phyloP scores from a whole-genome alignment of 2,113 vertebrate genomes.

The Vimba vimba region DNA sequence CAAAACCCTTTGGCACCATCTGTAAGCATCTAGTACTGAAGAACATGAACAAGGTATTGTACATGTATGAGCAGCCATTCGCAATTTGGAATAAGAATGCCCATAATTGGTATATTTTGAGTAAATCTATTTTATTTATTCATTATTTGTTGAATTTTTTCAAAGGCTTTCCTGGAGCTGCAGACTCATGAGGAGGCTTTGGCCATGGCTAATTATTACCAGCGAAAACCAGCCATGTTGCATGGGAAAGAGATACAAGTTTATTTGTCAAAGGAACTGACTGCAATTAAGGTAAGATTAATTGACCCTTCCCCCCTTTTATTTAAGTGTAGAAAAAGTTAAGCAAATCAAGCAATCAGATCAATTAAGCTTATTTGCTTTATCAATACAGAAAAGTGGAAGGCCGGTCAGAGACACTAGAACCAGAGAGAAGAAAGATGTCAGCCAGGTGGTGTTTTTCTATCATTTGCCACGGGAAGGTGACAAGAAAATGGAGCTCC shows the following conservation, averaged over 20 bases:
- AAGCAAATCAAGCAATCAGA: too few species aligned
- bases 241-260: conserved; percentile 82
- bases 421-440: conserved; percentile 46
- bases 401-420: conserved; percentile 48
- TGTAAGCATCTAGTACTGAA: conserved; percentile 74
- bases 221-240: conserved; percentile 82
- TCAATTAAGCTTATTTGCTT: background rate
- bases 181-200: conserved; percentile 86
- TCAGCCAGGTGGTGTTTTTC: conserved; percentile 78
- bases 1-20: conserved; percentile 71
- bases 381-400: conserved; percentile 64
- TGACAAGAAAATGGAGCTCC: conserved; percentile 75
- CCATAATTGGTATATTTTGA: background rate
- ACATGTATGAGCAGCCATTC: background rate
- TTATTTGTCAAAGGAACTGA: conserved; percentile 74
- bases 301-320: too few species aligned
- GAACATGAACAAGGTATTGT: conserved; percentile 74
- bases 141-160: too few species aligned
- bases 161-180: conserved; percentile 93
- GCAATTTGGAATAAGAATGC: background rate
- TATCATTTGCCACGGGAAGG: conserved; percentile 74
- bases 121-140: too few species aligned
- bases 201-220: conserved; percentile 88
- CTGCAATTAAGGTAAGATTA: conserved; percentile 71
- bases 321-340: background rate